Evolutionary conservation across 2,888 invertebrate species (phyloP), one percentile per base, ranked within the genome.

Genomic region (Caenorhabditis wallacei): DNA sequence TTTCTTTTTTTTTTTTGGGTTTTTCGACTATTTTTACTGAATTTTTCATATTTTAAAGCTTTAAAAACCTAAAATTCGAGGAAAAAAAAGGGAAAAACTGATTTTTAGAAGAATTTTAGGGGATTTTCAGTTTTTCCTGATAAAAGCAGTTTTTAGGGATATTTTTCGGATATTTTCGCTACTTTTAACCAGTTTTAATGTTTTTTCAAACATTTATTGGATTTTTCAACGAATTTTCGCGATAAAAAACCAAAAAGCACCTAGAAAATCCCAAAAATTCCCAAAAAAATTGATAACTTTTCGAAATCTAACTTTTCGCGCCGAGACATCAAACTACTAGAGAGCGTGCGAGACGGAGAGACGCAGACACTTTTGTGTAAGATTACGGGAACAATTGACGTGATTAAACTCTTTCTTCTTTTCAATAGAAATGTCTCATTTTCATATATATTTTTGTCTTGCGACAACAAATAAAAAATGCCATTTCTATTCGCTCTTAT

Each of bases 401-500:
- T 48, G 53, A 51, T 5, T 51, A 5, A 20, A 8, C 51, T 18
- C 20, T 54, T 26, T 26, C 26, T 54, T 26, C 10, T n/a, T n/a
- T n/a, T n/a, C n/a, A n/a, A n/a, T 4, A 10, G 10, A 35, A 35
- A 35, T 35, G 4, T 35, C 4, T 56, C n/a, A 26, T 56, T 56
- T 35, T 56, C 35, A 30, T n/a, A n/a, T 56, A 30, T n/a, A 30
- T 30, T 56, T 56, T 10, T 18, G n/a, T 18, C 16, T 5, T n/a
- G n/a, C n/a, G n/a, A n/a, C n/a, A n/a, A n/a, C n/a, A n/a, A n/a
- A 18, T 16, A 61, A 22, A 61, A 35, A 66, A 76, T 78, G 69
- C 54, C 69, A 53, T 59, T 78, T 69, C 68, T 78, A 61, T 63
- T 69, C 54, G 78, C 63, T 69, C 69, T 78, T 26, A 56, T 76